Evolutionary conservation across 2,888 invertebrate species (phyloP).

Genomic region (Rotaria macrura): DNA sequence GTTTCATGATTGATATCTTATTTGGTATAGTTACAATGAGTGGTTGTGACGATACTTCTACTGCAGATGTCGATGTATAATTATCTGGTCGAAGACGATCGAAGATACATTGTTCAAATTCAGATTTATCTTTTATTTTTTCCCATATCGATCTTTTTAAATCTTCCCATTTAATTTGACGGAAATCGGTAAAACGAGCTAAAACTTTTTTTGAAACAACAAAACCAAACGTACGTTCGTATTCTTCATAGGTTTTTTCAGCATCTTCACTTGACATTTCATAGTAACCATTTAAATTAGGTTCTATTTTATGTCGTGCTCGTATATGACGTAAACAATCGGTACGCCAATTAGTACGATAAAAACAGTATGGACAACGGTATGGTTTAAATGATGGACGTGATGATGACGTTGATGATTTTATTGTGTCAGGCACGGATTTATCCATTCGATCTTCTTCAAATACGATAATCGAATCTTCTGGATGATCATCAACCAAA

Average conservation of each 20-base stretch:
- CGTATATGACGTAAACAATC: constrained; percentile 17
- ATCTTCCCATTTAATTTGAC: neutral
- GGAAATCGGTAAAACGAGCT: constrained; percentile 6
- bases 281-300: neutral
- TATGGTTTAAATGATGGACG: neutral
- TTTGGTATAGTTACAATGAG: neutral
- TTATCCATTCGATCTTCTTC: neutral
- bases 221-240: constrained; percentile 19
- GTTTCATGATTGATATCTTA: neutral
- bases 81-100: neutral
- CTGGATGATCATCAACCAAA: neutral
- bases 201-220: constrained; percentile 9
- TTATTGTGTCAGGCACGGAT: too few relatives aligned
- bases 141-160: neutral
- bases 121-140: neutral
- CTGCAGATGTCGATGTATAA: neutral
- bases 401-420: neutral
- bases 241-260: neutral
- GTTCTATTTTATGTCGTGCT: constrained; percentile 9
- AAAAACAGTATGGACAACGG: constrained; percentile 8
- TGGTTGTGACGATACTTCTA: neutral
- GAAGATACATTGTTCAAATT: neutral
- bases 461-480: neutral
- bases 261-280: neutral
- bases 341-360: constrained; percentile 14